Evolutionary conservation across 2,113 vertebrate species (phyloP).

Genomic region (Tachuris rubrigastra): DNA sequence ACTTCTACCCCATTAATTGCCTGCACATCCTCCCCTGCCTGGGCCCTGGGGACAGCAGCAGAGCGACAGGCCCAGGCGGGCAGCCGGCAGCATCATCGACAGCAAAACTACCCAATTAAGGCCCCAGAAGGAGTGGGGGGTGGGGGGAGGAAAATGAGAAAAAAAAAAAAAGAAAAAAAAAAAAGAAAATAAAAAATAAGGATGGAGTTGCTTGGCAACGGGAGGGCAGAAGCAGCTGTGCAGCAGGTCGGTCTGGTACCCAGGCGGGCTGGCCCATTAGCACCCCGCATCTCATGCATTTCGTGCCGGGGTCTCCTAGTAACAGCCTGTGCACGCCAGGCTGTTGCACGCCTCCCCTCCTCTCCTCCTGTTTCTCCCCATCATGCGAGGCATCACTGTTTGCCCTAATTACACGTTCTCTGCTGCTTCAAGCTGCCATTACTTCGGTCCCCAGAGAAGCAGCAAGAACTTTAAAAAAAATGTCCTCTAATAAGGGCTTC

Average conservation of each 20-base stretch:
- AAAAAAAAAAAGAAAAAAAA: too few relatives aligned
- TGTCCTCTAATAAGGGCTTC: constrained; percentile 72
- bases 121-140: constrained; percentile 62
- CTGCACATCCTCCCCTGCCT: constrained; percentile 57
- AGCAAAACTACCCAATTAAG: constrained; percentile 84
- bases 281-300: constrained; percentile 81
- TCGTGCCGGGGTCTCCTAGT: constrained; percentile 91
- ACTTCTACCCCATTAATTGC: constrained; percentile 88
- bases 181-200: constrained; percentile 34
- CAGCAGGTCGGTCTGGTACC: constrained; percentile 90
- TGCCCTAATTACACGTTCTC: constrained; percentile 80
- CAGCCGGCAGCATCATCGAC: constrained; percentile 80
- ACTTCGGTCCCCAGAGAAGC: constrained; percentile 74
- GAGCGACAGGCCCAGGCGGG: constrained; percentile 79
- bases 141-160: neutral
- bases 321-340: constrained; percentile 75
- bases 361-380: constrained; percentile 66
- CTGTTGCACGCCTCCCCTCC: constrained; percentile 66
- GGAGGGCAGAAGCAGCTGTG: constrained; percentile 82
- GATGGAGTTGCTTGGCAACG: constrained; percentile 93
- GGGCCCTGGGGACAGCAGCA: constrained; percentile 74
- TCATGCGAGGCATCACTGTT: constrained; percentile 67
- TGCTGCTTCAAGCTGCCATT: constrained; percentile 76
- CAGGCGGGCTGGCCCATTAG: constrained; percentile 92
- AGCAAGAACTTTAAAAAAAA: constrained; percentile 71